Percentiles rank a stretch among this genome's conserved stretches.
Conservation (phyloP, 2,797 vertebrate genomes). For the Falco novaeseelandiae region DNA sequence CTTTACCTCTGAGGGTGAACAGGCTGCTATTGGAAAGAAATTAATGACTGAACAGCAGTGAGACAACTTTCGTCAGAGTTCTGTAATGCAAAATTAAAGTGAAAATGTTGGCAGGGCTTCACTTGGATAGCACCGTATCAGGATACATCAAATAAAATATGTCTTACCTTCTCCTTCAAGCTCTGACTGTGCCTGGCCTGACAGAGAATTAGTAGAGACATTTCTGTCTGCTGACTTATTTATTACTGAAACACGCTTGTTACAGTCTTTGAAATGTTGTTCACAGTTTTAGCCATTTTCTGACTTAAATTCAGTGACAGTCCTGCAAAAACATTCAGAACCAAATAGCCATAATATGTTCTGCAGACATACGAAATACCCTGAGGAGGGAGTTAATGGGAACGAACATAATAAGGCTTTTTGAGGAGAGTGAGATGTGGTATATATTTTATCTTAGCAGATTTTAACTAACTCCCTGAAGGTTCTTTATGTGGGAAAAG, state of each 20-base stretch:
- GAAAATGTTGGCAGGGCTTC: not conserved
- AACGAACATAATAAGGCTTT: conserved; percentile 72
- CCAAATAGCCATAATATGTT: conserved; percentile 71
- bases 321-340: conserved; percentile 58
- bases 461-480: conserved; percentile 62
- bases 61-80: not conserved
- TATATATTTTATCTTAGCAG: conserved; percentile 69
- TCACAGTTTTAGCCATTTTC: conserved; percentile 47
- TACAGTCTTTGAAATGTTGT: conserved; percentile 21
- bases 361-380: conserved; percentile 71
- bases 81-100: not conserved
- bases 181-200: not conserved
- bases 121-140: not conserved
- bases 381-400: conserved; percentile 70
- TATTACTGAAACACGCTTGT: conserved; percentile 11
- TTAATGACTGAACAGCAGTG: not conserved
- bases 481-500: conserved; percentile 46
- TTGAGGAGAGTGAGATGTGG: conserved; percentile 46
- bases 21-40: not conserved
- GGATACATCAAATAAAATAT: conserved; percentile 12
- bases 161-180: not conserved
- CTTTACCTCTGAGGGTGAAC: not conserved
- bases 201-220: not conserved
- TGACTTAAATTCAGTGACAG: conserved; percentile 56
- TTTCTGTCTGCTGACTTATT: conserved; percentile 27